Evolutionary conservation across 2,113 vertebrate genomes (phyloP).

Genomic region (Sus scrofa): T2T-Sscrofa CM000824.6:112643501-112644000

Average conservation of each 20-base stretch:
- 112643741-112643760: not conserved
- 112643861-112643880: not conserved
- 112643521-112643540: not conserved
- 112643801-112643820: not conserved
- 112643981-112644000: not conserved
- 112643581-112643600: not conserved
- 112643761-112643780: not conserved
- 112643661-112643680: not conserved
- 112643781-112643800: not conserved
- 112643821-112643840: not conserved
- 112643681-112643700: not conserved
- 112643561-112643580: not conserved
- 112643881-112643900: not conserved
- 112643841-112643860: not conserved
- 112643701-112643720: not conserved
- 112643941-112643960: not conserved
- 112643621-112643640: not conserved
- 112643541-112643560: not conserved
- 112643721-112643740: not conserved
- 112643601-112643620: not conserved
- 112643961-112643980: not conserved
- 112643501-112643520: not conserved
- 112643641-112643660: not conserved
- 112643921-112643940: not conserved
- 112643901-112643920: not conserved